Evolutionary conservation across 2,113 vertebrate genomes (phyloP), one percentile per base, ranked within the genome.

Genomic region (Cephalopholis sonnerati): DNA sequence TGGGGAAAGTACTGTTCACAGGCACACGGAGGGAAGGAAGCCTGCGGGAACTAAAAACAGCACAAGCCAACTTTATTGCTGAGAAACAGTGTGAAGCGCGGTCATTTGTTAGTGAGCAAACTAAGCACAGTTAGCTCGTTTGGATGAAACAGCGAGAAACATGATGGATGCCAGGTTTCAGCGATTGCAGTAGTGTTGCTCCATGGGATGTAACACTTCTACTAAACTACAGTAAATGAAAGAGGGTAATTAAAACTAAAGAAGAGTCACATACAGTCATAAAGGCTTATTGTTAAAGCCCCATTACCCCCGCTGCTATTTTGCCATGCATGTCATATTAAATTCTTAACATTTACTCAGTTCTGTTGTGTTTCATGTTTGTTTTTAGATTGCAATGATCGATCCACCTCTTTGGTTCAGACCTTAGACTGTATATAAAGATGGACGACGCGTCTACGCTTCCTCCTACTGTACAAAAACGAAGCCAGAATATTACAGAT

Each of bases 1-100:
- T 16, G 72, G 91, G 91, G 92, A 93, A 91, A 93, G 92, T 90
- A 90, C 74, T 65, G 77, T 81, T 90, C 71, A 88, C 77, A 69
- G 79, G 74, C 71, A 69, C 74, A 67, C 5, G 44, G 41, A 79
- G 75, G 78, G 73, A 89, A 72, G 54, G 68, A 86, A 78, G 86
- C 84, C 85, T 53, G 16, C 25, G 3, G 57, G 71, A 75, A 86
- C 90, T 87, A 90, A 93, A 91, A 92, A 89, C 85, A 91, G 90
- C 84, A 57, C 82, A 53, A 59, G 82, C 68, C 80, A 79, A 77
- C 87, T 80, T 71, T 57, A 82, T 71, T 63, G 63, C 73, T 57
- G 63, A 72, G 73, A 59, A 81, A 68, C 82, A 39, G 80, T 63
- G 77, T 82, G 84, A 91, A 70, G 81, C 63, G 74, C 8, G 82